These are phyloP conservation scores for Tragelaphus eurycerus DNA, from an alignment of 2,797 vertebrate species.

Conservation along the genomic window DNA sequence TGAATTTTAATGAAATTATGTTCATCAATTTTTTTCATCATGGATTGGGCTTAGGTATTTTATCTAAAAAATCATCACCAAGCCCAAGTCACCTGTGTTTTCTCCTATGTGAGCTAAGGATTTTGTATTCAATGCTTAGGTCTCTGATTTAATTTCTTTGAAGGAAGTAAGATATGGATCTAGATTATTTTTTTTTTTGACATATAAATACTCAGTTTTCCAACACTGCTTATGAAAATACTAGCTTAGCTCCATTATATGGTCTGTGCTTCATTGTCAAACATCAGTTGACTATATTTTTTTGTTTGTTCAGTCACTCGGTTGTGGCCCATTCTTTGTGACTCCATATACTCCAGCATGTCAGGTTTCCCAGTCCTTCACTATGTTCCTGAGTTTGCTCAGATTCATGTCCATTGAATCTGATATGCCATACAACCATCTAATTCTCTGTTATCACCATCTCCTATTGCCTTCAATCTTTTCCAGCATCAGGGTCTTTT, in stretches of 20 bases:
- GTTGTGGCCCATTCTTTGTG: accelerated
- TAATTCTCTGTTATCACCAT: not conserved
- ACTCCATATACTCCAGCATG: not conserved
- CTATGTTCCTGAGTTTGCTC: not conserved
- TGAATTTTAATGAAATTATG: not conserved
- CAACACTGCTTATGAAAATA: not conserved
- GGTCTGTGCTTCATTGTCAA: not conserved
- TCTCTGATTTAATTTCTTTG: not conserved
- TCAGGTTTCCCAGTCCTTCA: not conserved
- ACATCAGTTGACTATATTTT: not conserved
- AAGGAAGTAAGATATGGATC: not conserved
- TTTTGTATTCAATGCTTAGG: not conserved
- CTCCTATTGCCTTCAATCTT: not conserved
- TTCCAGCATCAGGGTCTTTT: not conserved
- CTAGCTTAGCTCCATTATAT: not conserved
- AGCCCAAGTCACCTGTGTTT: not conserved
- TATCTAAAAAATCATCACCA: not conserved
- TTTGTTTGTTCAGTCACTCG: not conserved
- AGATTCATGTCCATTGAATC: not conserved
- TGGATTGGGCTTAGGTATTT: not conserved
- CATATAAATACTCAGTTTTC: not conserved
- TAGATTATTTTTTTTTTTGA: not conserved
- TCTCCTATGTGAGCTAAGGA: not conserved
- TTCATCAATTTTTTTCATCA: not conserved
- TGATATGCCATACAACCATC: not conserved